phyloP scores from a whole-genome alignment of 2,113 vertebrate species.

The Albula glossodonta region DNA sequence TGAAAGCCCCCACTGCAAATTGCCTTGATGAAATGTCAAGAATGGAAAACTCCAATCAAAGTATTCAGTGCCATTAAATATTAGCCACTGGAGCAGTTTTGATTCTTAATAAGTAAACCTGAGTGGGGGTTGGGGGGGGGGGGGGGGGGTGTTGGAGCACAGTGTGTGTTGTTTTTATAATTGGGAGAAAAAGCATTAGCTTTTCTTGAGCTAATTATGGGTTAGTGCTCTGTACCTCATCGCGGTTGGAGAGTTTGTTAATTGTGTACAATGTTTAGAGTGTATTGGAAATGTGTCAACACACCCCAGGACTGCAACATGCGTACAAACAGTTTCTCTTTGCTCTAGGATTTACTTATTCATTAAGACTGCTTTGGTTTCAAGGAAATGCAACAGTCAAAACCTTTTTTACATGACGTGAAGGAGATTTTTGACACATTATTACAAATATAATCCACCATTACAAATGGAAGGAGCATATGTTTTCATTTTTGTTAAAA shows the following conservation, averaged over 20 bases:
- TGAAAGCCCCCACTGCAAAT: conserved; percentile 44
- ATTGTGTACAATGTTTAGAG: conserved; percentile 40
- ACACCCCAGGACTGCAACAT: conserved; percentile 41
- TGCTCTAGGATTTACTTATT: neutral
- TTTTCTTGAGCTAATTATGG: conserved; percentile 51
- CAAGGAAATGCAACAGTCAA: neutral
- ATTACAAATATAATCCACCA: neutral
- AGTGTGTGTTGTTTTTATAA: conserved; percentile 36
- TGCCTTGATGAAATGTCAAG: conserved; percentile 50
- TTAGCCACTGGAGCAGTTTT: conserved; percentile 46
- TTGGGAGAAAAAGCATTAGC: conserved; percentile 46
- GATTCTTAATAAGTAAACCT: conserved; percentile 44
- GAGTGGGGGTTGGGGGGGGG: neutral
- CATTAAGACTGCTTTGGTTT: neutral
- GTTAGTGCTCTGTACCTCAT: conserved; percentile 39
- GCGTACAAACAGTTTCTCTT: conserved; percentile 39
- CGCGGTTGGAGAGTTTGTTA: conserved; percentile 39
- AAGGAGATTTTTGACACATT: neutral
- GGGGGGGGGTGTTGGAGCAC: conserved; percentile 20
- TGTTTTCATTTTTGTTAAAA: too few relatives aligned
- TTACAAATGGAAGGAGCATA: too few relatives aligned
- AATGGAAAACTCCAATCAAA: conserved; percentile 47
- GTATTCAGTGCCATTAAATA: conserved; percentile 54
- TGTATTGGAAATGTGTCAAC: conserved; percentile 47
- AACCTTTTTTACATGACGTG: neutral